phyloP scores from a whole-genome alignment of 2,113 vertebrate genomes.

The Seriola rivoliana region DNA sequence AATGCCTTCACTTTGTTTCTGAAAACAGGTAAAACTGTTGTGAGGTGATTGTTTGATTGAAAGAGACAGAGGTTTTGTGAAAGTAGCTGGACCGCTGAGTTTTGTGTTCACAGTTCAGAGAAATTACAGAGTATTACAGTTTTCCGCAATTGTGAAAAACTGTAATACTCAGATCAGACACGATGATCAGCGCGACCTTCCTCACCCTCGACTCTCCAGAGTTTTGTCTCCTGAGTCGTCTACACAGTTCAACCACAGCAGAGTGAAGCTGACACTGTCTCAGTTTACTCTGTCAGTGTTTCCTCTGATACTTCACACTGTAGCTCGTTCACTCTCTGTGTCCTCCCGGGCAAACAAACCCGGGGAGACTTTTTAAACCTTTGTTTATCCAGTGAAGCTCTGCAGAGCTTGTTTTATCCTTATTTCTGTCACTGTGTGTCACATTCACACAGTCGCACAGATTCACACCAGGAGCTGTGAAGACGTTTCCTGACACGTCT shows the following conservation, averaged over 20 bases:
- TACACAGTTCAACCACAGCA: not conserved
- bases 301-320: conserved; percentile 2
- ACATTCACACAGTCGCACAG: conserved; percentile 20
- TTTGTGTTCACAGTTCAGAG: no score
- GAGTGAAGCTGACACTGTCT: not conserved
- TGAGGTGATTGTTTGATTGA: no score
- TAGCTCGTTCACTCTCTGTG: conserved; percentile 20
- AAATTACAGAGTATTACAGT: no score
- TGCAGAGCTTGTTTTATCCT: conserved; percentile 1
- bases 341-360: conserved; percentile 11
- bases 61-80: no score
- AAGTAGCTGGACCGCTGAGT: no score
- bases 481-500: not conserved
- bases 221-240: not conserved
- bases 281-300: conserved; percentile 10
- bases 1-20: no score
- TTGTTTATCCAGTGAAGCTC: conserved; percentile 38
- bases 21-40: no score
- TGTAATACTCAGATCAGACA: no score
- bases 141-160: no score
- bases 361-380: not conserved
- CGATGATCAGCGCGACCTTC: no score
- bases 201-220: not conserved
- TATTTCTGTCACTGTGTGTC: not conserved
- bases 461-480: conserved; percentile 26